Evolutionary conservation across 2,797 vertebrate species (phyloP).

Genomic region (Pteronotus mesoamericanus): DNA sequence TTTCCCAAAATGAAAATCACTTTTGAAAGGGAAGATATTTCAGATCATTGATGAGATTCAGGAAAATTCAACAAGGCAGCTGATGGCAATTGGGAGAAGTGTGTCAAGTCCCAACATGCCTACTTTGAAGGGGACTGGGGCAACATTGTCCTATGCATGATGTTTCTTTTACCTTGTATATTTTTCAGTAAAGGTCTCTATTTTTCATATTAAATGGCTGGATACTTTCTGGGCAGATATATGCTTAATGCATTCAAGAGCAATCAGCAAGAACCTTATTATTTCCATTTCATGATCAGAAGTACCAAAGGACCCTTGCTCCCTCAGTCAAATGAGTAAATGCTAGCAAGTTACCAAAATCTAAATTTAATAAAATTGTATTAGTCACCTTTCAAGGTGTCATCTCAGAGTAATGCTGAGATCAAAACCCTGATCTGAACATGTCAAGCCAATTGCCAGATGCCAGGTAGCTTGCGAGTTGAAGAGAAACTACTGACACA

Average conservation of each 20-base stretch:
- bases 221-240: background rate
- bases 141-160: background rate
- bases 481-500: background rate
- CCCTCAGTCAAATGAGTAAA: conserved; percentile 51
- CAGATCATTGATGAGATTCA: background rate
- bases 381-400: conserved; percentile 46
- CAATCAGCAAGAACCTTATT: background rate
- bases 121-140: background rate
- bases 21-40: background rate
- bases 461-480: conserved; percentile 26
- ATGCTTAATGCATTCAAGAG: conserved; percentile 30
- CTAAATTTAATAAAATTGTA: conserved; percentile 58
- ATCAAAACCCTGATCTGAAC: conserved; percentile 57
- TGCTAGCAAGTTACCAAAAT: conserved; percentile 65
- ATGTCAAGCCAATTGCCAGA: conserved; percentile 29
- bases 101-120: background rate
- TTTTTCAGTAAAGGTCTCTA: background rate
- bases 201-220: background rate
- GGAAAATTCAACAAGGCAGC: background rate
- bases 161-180: background rate
- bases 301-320: conserved; percentile 33
- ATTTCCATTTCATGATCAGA: conserved; percentile 42
- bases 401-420: conserved; percentile 27
- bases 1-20: background rate
- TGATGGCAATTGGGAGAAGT: background rate